These are phyloP conservation scores for Drosophila maculinotata DNA, from an alignment of 2,888 invertebrate species.

Conservation along the genomic window DNA sequence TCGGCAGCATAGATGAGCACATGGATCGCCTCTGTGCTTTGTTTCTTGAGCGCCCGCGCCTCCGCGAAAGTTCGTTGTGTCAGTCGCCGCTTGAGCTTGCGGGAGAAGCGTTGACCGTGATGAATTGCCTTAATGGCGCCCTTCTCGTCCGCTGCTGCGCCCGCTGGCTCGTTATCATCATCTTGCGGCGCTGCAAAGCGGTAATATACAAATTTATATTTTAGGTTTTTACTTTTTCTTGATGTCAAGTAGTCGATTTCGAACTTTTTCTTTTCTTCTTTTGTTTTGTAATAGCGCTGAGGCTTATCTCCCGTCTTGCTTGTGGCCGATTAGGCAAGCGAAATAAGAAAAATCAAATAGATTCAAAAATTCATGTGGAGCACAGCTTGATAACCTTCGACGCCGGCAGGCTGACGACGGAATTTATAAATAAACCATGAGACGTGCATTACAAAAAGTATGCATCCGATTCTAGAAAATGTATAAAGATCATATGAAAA, in stretches of 20 bases:
- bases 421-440: slow-evolving; percentile 52
- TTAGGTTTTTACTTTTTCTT: slow-evolving; percentile 1
- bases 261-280: slow-evolving; percentile 12
- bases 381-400: slow-evolving; percentile 60
- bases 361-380: slow-evolving; percentile 34
- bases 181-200: slow-evolving; percentile 65
- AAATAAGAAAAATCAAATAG: slow-evolving; percentile 26
- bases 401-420: slow-evolving; percentile 30
- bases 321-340: slow-evolving; percentile 39
- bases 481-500: background rate
- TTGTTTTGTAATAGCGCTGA: slow-evolving; percentile 13
- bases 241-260: slow-evolving; percentile 15
- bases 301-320: slow-evolving; percentile 53
- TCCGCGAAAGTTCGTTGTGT: slow-evolving; percentile 92
- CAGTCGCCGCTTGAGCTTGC: slow-evolving; percentile 91
- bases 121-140: slow-evolving; percentile 91
- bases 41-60: slow-evolving; percentile 92
- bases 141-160: slow-evolving; percentile 64
- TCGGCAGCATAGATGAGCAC: slow-evolving; percentile 92
- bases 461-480: background rate
- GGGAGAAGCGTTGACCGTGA: slow-evolving; percentile 91
- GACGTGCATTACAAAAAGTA: background rate
- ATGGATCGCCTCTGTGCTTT: slow-evolving; percentile 90
- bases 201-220: slow-evolving; percentile 16
- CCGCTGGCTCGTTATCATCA: slow-evolving; percentile 70